These are phyloP conservation scores for Cantharis rufa DNA, from an alignment of 2,888 invertebrate species.

Conservation along the genomic window DNA sequence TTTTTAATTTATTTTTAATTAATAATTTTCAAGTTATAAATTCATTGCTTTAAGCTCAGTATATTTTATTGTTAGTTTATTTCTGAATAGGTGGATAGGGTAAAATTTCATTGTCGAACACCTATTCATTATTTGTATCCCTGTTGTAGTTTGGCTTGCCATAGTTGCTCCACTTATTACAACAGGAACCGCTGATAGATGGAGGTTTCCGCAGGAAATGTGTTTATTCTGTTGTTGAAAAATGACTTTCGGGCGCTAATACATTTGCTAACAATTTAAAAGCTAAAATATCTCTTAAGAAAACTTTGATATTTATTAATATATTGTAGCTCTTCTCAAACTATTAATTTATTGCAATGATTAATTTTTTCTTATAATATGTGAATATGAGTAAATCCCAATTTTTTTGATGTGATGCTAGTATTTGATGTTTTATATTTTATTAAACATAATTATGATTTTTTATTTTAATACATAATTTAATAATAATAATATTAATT, in stretches of 20 bases:
- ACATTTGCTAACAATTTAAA: constrained; percentile 26
- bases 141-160: constrained; percentile 31
- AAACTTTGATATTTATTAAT: not conserved
- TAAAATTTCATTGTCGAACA: constrained; percentile 38
- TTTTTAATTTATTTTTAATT: not conserved
- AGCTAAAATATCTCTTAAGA: constrained; percentile 6
- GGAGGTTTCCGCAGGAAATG: constrained; percentile 48
- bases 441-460: no score
- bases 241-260: constrained; percentile 40
- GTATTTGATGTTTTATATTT: not conserved
- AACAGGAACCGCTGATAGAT: constrained; percentile 50
- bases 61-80: not conserved
- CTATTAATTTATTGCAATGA: not conserved
- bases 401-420: not conserved
- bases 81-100: not conserved
- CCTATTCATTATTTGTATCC: constrained; percentile 40
- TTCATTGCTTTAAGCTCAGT: not conserved
- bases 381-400: no score
- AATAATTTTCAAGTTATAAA: not conserved
- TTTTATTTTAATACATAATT: no score
- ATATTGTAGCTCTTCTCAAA: not conserved
- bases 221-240: constrained; percentile 52
- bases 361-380: not conserved
- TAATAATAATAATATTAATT: no score
- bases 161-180: constrained; percentile 41